These are phyloP conservation scores for Cantharis rufa DNA, from an alignment of 2,888 invertebrate species.

Conservation along the genomic window DNA sequence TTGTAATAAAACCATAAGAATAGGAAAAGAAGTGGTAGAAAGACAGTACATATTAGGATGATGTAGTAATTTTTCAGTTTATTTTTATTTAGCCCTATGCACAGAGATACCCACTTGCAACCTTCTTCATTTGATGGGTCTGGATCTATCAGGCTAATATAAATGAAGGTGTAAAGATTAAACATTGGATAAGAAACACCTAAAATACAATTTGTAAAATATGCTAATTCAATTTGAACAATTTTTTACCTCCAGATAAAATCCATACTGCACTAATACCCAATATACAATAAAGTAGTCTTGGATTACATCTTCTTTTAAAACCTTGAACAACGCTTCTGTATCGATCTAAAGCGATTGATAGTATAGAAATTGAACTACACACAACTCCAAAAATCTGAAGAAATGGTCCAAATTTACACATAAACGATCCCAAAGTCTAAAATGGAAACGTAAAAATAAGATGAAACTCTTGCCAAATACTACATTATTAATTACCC, in stretches of 20 bases:
- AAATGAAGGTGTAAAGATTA: conserved; percentile 47
- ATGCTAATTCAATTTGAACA: background rate
- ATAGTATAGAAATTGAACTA: conserved; percentile 59
- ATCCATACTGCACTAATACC: conserved; percentile 52
- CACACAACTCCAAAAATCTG: conserved; percentile 59
- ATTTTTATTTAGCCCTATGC: conserved; percentile 39
- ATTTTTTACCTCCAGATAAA: conserved; percentile 48
- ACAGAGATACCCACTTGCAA: conserved; percentile 43
- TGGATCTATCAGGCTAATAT: conserved; percentile 43
- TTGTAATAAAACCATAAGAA: conserved; percentile 60
- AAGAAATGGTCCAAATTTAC: conserved; percentile 58
- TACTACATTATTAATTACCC: conserved; percentile 43
- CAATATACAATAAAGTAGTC: conserved; percentile 46
- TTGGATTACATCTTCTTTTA: conserved; percentile 57
- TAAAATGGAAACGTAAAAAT: conserved; percentile 39
- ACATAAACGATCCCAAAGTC: conserved; percentile 58
- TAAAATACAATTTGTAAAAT: conserved; percentile 37
- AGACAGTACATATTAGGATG: conserved; percentile 50
- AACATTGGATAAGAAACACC: conserved; percentile 55
- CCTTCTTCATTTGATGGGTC: conserved; percentile 27
- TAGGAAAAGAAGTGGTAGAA: conserved; percentile 56
- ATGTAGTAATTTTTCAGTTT: conserved; percentile 44
- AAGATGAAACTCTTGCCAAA: background rate
- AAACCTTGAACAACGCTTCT: conserved; percentile 56
- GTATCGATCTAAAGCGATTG: conserved; percentile 63